Evolutionary conservation across 35 echinoderm and acorn worm species (phyloP), one percentile per base, ranked within the genome.

Genomic region (Anneissia japonica): DNA sequence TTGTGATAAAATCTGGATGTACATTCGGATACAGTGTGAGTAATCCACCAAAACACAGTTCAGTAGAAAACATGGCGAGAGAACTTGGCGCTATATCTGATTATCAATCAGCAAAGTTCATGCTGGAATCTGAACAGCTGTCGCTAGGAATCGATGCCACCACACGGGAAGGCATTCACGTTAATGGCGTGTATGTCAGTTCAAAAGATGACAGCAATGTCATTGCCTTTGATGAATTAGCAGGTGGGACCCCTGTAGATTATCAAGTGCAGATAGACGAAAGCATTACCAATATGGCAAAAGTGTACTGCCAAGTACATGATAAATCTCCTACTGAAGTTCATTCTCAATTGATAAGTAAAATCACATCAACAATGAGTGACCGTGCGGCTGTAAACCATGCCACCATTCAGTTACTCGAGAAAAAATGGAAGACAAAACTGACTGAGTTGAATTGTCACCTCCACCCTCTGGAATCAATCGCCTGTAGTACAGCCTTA

Each of bases 61-160:
- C 81, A 16, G 88, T 85, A 9, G 88, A 90, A 79, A n/a, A 39
- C 14, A 90, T 90, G 82, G 81, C 41, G 35, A 84, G 82, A 77
- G 88, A 90, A 19, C 31, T 84, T 2, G 88, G 86, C 36, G 34
- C 56, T 37, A 30, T 88, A 29, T 88, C 85, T 0, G 75, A 87
- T 45, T 39, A 46, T 37, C 34, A 40, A n/a, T 37, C 30, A 19
- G 85, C 74, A 43, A 76, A 87, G 32, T 3, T 78, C 45, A 23
- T 78, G 39, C 32, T 79, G 37, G 72, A 32, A 9, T 13, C 23
- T 9, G 37, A 87, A n/a, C 77, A 76, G 39, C 35, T 84, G 36
- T 78, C 88, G 31, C 14, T 90, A 26, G 88, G 51, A 0, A 77
- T 90, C 79, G 81, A 90, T 84, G 88, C 88, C 16, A 84, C 88